Evolutionary conservation across 2,113 vertebrate species (phyloP), one percentile per base, ranked within the genome.

Genomic region (Lamprotornis superbus): DNA sequence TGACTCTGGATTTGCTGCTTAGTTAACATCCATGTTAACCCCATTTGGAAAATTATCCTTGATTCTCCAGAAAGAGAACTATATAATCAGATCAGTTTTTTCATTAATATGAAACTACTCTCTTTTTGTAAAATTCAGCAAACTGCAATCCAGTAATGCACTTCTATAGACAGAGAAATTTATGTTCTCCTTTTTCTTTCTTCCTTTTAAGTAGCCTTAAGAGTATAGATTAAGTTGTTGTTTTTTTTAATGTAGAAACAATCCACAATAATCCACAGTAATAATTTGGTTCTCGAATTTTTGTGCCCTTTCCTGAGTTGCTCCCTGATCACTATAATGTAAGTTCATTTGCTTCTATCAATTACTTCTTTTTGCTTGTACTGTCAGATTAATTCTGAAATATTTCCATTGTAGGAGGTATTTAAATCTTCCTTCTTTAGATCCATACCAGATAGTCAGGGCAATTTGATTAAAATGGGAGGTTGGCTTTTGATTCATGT

Each of bases 301-400:
- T 80, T 90, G 19, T 94, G 42, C 25, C 79, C 76, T 75, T 76
- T 93, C 27, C 64, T 46, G 46, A 91, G 46, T 52, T 42, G 15
- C 88, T 96, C 83, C 55, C 75, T 92, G 28, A 86, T 94, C 87
- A 86, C 24, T 47, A 75, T 50, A 63, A 50, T 83, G 30, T 86
- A 95, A 96, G 95, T 97, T 93, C 42, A 92, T 97, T 97, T 96
- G 47, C 71, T 96, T 93, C 95, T 91, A 93, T 96, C 96, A 60
- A 90, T 89, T 93, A 68, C n/a, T 57, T 76, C 19, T 90, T 95
- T 97, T 86, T 92, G 44, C 61, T 83, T 81, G 55, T 78, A 78
- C 56, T 93, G 74, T 94, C 95, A 97, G 59, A 86, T 90, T 95
- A 96, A 95, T 82, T 94, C 68, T 91, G 90, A 97, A 96, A 92